A percentile compares a stretch with the other conserved stretches of the same genome.
Evolutionary conservation across 2,888 invertebrate species (phyloP).

Genomic region (Choristoneura rosaceana): DNA sequence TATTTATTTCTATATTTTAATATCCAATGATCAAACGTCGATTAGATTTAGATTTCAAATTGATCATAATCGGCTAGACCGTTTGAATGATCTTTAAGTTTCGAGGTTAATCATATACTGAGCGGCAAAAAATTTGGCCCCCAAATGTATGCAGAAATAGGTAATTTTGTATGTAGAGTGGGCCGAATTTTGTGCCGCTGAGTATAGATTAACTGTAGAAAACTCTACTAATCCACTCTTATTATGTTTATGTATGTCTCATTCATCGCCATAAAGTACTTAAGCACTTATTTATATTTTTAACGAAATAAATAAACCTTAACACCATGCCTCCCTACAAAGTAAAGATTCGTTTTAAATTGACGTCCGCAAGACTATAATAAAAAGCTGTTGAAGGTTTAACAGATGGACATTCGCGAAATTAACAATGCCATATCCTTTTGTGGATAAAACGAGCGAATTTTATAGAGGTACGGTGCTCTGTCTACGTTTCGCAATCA

Average conservation of each 20-base stretch:
- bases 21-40: no score
- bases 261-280: no score
- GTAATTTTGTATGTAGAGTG: no score
- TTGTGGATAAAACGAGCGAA: slow-evolving; percentile 48
- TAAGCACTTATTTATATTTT: background rate
- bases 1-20: no score
- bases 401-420: slow-evolving; percentile 33
- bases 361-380: background rate
- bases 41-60: no score
- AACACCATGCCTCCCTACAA: background rate
- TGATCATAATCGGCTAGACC: background rate
- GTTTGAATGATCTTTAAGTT: background rate
- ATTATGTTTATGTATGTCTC: no score
- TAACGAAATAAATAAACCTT: background rate
- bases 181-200: no score
- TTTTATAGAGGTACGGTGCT: slow-evolving; percentile 63
- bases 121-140: no score
- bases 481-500: slow-evolving; percentile 64
- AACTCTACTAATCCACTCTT: no score
- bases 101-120: no score
- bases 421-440: slow-evolving; percentile 42
- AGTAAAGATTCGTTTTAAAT: slow-evolving; percentile 23
- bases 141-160: no score
- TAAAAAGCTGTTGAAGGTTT: slow-evolving; percentile 31
- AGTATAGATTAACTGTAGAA: background rate